Conservation (phyloP, 1,140 invertebrate species). For the Seison nebaliae region DNA sequence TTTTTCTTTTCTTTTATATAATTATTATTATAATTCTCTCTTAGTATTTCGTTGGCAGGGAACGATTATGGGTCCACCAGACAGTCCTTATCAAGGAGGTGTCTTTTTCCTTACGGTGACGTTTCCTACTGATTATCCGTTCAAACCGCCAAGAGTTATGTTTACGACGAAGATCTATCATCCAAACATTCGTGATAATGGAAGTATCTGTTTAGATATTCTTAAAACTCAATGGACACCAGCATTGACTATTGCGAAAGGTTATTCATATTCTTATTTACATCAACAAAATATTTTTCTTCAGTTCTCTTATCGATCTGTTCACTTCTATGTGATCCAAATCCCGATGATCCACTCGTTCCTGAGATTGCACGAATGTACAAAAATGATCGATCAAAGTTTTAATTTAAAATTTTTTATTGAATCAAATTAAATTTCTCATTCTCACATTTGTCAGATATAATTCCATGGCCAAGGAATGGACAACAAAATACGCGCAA, state of each 20-base stretch:
- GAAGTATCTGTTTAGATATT: neutral
- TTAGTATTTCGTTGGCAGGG: conserved; percentile 6
- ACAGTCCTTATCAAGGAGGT: conserved; percentile 84
- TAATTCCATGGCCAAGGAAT: neutral
- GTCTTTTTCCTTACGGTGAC: conserved; percentile 74
- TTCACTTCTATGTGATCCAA: conserved; percentile 9
- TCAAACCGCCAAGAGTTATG: conserved; percentile 65
- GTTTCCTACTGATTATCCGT: conserved; percentile 92
- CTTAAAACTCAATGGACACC: neutral
- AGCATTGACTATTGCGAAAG: neutral
- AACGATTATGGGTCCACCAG: conserved; percentile 41
- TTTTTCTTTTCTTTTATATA: neutral
- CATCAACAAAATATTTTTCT: too few species aligned
- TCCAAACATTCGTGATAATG: neutral
- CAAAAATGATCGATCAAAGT: conserved; percentile 54
- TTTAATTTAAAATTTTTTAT: too few species aligned
- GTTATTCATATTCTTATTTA: too few species aligned
- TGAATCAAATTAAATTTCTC: too few species aligned
- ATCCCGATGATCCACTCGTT: conserved; percentile 52
- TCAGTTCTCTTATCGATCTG: conserved; percentile 7
- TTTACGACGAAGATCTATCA: neutral
- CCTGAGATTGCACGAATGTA: conserved; percentile 96
- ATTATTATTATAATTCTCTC: neutral
- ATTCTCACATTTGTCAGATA: too few species aligned
- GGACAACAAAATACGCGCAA: neutral